Percentiles rank a stretch among this genome's conserved stretches.
These are phyloP conservation scores for Yponomeuta sedellus DNA, from an alignment of 2,888 invertebrate genomes.

Conservation along the genomic window DNA sequence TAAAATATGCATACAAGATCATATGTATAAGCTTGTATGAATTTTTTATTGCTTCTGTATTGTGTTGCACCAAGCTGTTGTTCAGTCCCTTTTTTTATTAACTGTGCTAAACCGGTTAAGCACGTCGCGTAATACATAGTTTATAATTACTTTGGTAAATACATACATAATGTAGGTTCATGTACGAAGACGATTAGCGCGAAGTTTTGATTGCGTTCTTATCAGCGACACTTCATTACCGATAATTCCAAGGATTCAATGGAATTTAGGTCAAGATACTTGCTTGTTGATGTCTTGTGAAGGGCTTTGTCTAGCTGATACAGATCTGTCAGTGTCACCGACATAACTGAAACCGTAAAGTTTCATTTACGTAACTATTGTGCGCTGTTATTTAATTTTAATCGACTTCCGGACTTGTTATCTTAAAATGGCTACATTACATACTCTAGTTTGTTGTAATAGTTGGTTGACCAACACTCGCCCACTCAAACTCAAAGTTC, in stretches of 20 bases:
- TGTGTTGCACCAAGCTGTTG: too few species aligned
- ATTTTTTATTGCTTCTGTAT: too few species aligned
- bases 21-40: too few species aligned
- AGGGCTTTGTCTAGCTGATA: background rate
- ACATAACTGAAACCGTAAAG: background rate
- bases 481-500: background rate
- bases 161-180: background rate
- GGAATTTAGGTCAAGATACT: slow-evolving; percentile 11
- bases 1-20: too few species aligned
- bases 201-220: slow-evolving; percentile 4
- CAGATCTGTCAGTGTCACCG: background rate
- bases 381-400: background rate
- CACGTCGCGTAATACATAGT: too few species aligned
- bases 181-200: background rate
- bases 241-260: slow-evolving; percentile 12
- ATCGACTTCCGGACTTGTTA: background rate
- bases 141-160: too few species aligned
- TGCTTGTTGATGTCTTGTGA: background rate
- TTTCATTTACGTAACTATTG: background rate
- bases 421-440: background rate
- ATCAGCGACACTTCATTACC: background rate
- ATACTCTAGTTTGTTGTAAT: background rate
- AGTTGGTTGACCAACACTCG: background rate
- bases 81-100: too few species aligned
- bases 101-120: too few species aligned